These are phyloP conservation scores for Oppia nitens DNA, from an alignment of 1,140 invertebrate species.

Conservation along the genomic window DNA sequence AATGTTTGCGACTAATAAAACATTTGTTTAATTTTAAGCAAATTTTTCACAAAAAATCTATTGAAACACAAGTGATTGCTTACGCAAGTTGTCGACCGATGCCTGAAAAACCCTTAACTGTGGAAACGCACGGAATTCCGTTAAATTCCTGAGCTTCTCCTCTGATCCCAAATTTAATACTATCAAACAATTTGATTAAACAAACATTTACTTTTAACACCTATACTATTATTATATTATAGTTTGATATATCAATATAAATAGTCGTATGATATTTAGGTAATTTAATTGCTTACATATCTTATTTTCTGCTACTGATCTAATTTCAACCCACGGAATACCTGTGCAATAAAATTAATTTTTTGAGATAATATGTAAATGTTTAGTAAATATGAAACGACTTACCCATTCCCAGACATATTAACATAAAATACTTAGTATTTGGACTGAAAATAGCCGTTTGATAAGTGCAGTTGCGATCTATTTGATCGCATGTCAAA, in stretches of 20 bases:
- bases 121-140: slow-evolving; percentile 9
- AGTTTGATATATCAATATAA: too few species aligned
- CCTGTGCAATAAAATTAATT: too few species aligned
- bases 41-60: background rate
- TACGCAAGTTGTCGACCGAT: slow-evolving; percentile 1
- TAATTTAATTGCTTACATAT: slow-evolving; percentile 2
- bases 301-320: background rate
- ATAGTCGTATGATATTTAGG: background rate
- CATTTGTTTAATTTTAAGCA: background rate
- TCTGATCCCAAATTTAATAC: slow-evolving; percentile 1
- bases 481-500: slow-evolving; percentile 4
- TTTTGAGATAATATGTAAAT: too few species aligned
- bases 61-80: background rate
- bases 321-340: slow-evolving; percentile 44
- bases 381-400: too few species aligned
- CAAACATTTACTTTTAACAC: too few species aligned
- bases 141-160: background rate
- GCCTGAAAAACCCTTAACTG: slow-evolving; percentile 1
- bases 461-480: slow-evolving; percentile 25
- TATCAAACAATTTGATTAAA: background rate
- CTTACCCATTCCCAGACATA: slow-evolving; percentile 69
- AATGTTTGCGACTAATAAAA: slow-evolving; percentile 40
- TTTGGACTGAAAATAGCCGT: slow-evolving; percentile 44
- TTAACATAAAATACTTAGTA: slow-evolving; percentile 51
- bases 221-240: too few species aligned